Conservation (phyloP, 1,140 invertebrate genomes). For the Drosophila miranda region DNA sequence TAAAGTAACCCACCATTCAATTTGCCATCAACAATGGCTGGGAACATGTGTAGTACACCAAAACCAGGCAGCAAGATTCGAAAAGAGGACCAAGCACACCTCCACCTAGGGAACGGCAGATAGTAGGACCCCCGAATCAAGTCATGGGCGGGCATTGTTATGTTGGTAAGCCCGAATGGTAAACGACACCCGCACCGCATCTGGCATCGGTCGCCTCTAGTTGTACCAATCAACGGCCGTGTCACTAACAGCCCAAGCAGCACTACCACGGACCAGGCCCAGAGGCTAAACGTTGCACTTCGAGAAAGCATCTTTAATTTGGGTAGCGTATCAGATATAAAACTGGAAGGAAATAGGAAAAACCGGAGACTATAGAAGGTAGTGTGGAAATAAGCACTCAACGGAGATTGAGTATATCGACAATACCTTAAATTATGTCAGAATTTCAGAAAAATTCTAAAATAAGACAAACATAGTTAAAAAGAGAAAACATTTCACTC, state of each 20-base stretch:
- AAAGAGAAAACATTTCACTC: neutral
- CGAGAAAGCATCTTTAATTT: constrained; percentile 3
- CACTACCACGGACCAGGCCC: constrained; percentile 25
- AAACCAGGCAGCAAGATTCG: too few species aligned
- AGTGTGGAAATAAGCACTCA: too few species aligned
- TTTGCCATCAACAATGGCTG: constrained; percentile 14
- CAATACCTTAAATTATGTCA: too few species aligned
- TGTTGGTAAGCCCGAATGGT: constrained; percentile 13
- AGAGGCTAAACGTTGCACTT: constrained; percentile 51
- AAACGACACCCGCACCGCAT: constrained; percentile 32
- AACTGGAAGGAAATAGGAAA: neutral
- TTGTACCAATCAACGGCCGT: constrained; percentile 62
- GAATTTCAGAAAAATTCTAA: too few species aligned
- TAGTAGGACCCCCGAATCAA: neutral
- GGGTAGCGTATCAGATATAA: too few species aligned
- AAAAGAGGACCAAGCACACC: constrained; percentile 21
- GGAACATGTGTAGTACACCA: constrained; percentile 39
- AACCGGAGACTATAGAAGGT: neutral
- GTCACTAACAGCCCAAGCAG: constrained; percentile 57
- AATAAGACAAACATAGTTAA: constrained; percentile 1
- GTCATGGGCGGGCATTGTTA: constrained; percentile 19
- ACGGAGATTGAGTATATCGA: too few species aligned
- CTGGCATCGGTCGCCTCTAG: constrained; percentile 30
- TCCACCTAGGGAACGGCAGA: constrained; percentile 15
- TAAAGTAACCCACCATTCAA: constrained; percentile 12